A percentile compares a stretch with the other conserved stretches of the same genome.
These are phyloP conservation scores for Brachionus calyciflorus DNA, from an alignment of 1,140 invertebrate species.

Conservation along the genomic window DNA sequence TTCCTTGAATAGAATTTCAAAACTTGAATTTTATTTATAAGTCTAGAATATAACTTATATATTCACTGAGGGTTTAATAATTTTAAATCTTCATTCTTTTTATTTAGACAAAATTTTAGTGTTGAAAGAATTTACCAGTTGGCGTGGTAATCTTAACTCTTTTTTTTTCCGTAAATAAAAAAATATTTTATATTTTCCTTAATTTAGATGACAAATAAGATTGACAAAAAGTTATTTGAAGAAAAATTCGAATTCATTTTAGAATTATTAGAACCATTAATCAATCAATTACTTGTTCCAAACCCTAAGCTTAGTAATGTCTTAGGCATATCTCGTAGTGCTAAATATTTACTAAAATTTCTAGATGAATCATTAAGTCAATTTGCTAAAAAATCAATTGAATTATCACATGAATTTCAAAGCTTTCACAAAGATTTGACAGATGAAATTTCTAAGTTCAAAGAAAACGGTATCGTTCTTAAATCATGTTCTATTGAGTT, in stretches of 20 bases:
- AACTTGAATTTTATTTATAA: too few species aligned
- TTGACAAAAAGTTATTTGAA: background rate
- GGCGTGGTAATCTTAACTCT: background rate
- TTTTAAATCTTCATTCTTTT: too few species aligned
- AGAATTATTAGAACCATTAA: conserved; percentile 9
- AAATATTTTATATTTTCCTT: background rate
- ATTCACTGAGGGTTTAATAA: too few species aligned
- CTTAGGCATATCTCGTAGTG: background rate
- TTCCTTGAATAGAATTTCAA: too few species aligned
- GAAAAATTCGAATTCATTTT: conserved; percentile 9
- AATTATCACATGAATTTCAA: background rate
- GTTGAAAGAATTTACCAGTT: too few species aligned
- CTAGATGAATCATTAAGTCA: background rate
- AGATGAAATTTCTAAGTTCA: background rate
- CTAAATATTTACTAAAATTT: conserved; percentile 11
- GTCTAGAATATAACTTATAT: too few species aligned
- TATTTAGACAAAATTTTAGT: too few species aligned
- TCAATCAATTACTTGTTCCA: background rate
- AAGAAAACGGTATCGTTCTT: background rate
- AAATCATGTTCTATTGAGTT: background rate
- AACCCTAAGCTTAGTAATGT: background rate
- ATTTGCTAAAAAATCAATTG: background rate
- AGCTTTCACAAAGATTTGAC: background rate
- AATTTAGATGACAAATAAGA: conserved; percentile 1
- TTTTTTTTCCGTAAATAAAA: background rate